Percentiles rank a stretch among this genome's conserved stretches.
Evolutionary conservation across 2,888 invertebrate species (phyloP).

Genomic region (Leucophenga maculata): DNA sequence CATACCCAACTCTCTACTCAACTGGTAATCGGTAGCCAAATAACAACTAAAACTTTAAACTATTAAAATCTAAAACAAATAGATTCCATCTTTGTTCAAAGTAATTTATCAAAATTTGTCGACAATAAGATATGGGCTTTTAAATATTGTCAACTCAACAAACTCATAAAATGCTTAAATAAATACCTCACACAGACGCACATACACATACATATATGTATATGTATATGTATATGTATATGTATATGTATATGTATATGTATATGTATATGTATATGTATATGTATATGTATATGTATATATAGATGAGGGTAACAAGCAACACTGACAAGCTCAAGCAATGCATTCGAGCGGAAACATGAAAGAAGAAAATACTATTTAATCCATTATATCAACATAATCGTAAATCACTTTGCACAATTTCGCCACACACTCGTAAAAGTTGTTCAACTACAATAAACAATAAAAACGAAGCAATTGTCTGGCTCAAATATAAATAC

Average conservation of each 20-base stretch:
- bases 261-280: background rate
- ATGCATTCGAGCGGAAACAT: slow-evolving; percentile 64
- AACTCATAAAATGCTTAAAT: background rate
- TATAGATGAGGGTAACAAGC: background rate
- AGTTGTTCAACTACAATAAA: slow-evolving; percentile 50
- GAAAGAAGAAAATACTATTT: slow-evolving; percentile 60
- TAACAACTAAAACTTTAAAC: too few species aligned
- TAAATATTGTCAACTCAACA: background rate
- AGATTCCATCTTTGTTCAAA: too few species aligned
- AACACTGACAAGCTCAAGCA: slow-evolving; percentile 6
- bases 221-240: background rate
- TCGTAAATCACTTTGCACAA: slow-evolving; percentile 64
- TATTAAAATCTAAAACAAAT: too few species aligned
- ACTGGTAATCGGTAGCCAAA: too few species aligned
- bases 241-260: background rate
- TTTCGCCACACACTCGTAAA: slow-evolving; percentile 54
- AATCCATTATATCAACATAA: slow-evolving; percentile 67
- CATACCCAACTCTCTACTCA: too few species aligned
- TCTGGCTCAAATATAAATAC: slow-evolving; percentile 52
- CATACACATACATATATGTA: slow-evolving; percentile 6
- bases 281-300: background rate
- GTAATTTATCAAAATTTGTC: background rate
- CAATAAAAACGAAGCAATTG: slow-evolving; percentile 57
- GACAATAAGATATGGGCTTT: too few species aligned
- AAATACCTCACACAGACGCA: slow-evolving; percentile 29